Evolutionary conservation across 2,113 vertebrate genomes (phyloP).

Genomic region (Callionymus lyra): DNA sequence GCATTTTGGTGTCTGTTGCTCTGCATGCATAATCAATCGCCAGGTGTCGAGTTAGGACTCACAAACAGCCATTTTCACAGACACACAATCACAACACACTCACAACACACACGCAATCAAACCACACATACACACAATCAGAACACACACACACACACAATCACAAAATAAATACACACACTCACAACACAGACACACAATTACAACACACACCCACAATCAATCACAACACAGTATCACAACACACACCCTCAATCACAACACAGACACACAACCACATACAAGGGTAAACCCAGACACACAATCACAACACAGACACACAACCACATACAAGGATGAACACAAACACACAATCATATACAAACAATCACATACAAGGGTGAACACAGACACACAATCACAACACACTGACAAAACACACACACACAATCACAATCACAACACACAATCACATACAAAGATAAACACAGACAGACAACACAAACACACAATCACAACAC

Average conservation of each 20-base stretch:
- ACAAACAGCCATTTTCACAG: conserved; percentile 19
- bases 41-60: conserved; percentile 66
- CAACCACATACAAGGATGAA: conserved; percentile 5
- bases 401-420: conserved; percentile 28
- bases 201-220: background rate
- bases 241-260: too few relatives aligned
- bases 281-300: too few relatives aligned
- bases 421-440: conserved; percentile 8
- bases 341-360: conserved; percentile 16
- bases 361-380: conserved; percentile 11
- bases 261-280: too few relatives aligned
- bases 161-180: too few relatives aligned
- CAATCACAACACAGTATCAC: too few relatives aligned
- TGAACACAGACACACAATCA: conserved; percentile 2
- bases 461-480: conserved; percentile 23
- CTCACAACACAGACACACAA: too few relatives aligned
- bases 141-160: conserved; percentile 12
- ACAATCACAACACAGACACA: conserved; percentile 3
- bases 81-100: conserved; percentile 16
- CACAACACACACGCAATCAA: conserved; percentile 9
- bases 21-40: conserved; percentile 74
- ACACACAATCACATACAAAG: conserved; percentile 3
- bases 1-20: conserved; percentile 68
- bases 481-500: too few relatives aligned
- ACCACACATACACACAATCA: conserved; percentile 18